Conservation (phyloP, 2,797 vertebrate species). For the Gymnocypris eckloni region DNA sequence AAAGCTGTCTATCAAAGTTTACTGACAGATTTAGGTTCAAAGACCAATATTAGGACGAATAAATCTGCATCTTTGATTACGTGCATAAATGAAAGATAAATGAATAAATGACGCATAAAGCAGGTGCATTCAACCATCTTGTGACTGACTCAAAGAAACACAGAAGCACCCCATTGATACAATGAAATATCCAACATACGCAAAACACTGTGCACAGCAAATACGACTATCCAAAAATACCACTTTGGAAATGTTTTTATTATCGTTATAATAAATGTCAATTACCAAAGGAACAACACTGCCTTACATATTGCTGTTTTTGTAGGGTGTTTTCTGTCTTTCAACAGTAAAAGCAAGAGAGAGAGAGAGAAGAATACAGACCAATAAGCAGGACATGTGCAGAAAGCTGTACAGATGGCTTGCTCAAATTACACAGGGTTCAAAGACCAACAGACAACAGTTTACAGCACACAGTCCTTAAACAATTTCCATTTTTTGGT, state of each 20-base stretch:
- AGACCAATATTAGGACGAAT: background rate
- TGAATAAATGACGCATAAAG: constrained; percentile 46
- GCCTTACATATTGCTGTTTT: constrained; percentile 87
- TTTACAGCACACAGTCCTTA: constrained; percentile 53
- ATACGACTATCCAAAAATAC: constrained; percentile 69
- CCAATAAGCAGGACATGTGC: constrained; percentile 80
- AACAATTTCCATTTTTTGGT: constrained; percentile 50
- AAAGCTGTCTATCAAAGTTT: background rate
- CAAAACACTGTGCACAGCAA: constrained; percentile 54
- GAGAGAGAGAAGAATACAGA: constrained; percentile 69
- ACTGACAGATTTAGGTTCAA: background rate
- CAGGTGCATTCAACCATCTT: constrained; percentile 52
- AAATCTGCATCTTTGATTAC: constrained; percentile 9
- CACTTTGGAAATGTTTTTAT: constrained; percentile 61
- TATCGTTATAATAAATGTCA: constrained; percentile 79
- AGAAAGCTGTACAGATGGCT: constrained; percentile 81
- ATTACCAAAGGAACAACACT: constrained; percentile 81
- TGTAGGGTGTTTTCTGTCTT: constrained; percentile 66
- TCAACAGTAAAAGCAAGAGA: constrained; percentile 64
- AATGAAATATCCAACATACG: constrained; percentile 54
- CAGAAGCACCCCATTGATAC: constrained; percentile 53
- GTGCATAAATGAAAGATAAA: constrained; percentile 15
- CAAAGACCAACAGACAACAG: constrained; percentile 66
- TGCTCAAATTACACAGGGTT: constrained; percentile 74
- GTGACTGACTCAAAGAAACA: constrained; percentile 35